Percentiles rank a stretch among this genome's conserved stretches.
These are phyloP conservation scores for Turnix velox DNA, from an alignment of 2,113 vertebrate species.

Conservation along the genomic window DNA sequence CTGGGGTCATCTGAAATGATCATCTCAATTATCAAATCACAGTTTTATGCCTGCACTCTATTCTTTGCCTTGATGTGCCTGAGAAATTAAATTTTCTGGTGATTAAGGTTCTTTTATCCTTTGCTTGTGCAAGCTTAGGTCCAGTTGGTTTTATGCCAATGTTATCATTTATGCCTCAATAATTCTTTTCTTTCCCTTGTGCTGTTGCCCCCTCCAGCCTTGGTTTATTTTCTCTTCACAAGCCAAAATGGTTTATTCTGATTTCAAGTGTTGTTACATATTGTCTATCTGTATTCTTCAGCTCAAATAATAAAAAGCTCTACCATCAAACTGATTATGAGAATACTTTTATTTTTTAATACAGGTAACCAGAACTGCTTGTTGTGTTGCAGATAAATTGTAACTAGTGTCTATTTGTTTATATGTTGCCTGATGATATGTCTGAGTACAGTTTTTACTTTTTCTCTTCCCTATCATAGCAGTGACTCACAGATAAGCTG, in stretches of 20 bases:
- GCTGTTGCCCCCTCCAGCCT: neutral
- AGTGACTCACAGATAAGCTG: neutral
- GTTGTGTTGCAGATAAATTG: neutral
- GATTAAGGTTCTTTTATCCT: neutral
- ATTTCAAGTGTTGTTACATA: neutral
- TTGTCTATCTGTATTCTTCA: neutral
- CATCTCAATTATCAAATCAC: neutral
- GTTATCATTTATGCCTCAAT: neutral
- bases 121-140: neutral
- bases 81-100: neutral
- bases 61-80: neutral
- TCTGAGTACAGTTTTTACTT: neutral
- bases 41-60: neutral
- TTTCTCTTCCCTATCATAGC: neutral
- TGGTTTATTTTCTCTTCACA: constrained; percentile 30
- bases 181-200: constrained; percentile 5
- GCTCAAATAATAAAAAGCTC: neutral
- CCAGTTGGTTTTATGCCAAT: neutral
- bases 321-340: neutral
- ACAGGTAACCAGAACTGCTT: neutral
- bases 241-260: constrained; percentile 2
- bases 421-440: neutral
- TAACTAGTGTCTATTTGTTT: neutral
- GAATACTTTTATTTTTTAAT: neutral
- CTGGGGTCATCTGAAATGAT: neutral